A percentile compares a stretch with the other conserved stretches of the same genome.
Evolutionary conservation across 2,888 invertebrate genomes (phyloP).

Genomic region (Meghimatium bilineatum): DNA sequence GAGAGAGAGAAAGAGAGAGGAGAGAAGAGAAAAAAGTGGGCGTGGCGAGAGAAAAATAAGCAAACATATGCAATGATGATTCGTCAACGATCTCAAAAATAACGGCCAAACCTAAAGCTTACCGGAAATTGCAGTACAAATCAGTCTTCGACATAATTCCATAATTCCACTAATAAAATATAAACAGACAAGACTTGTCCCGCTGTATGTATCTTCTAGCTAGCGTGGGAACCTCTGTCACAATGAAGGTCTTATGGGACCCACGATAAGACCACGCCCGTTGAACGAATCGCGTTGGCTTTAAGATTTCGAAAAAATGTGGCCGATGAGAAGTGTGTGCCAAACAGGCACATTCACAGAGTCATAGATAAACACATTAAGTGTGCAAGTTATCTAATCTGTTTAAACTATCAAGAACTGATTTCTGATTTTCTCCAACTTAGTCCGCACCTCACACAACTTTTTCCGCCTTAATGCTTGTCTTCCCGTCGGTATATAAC

Average conservation of each 20-base stretch:
- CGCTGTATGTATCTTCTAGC: neutral
- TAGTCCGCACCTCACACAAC: no score
- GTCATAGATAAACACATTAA: neutral
- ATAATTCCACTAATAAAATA: no score
- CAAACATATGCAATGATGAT: no score
- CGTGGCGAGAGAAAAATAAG: no score
- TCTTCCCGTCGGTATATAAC: no score
- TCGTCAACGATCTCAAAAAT: no score
- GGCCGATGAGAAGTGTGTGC: neutral
- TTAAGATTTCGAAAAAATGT: conserved; percentile 1
- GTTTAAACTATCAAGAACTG: neutral
- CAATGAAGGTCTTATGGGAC: neutral
- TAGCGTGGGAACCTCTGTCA: conserved; percentile 18
- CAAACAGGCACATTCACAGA: neutral
- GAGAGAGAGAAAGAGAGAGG: no score
- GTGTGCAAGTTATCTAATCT: neutral
- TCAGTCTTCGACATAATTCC: no score
- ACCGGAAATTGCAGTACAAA: no score
- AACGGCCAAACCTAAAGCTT: neutral
- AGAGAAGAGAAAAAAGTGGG: no score
- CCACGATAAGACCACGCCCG: neutral
- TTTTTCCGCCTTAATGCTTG: no score
- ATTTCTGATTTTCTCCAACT: no score
- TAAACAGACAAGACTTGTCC: neutral
- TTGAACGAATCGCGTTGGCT: neutral